Percentiles rank a stretch among this genome's conserved stretches.
These are phyloP conservation scores for Leucophenga varia DNA, from an alignment of 1,140 invertebrate genomes.

Conservation along the genomic window DNA sequence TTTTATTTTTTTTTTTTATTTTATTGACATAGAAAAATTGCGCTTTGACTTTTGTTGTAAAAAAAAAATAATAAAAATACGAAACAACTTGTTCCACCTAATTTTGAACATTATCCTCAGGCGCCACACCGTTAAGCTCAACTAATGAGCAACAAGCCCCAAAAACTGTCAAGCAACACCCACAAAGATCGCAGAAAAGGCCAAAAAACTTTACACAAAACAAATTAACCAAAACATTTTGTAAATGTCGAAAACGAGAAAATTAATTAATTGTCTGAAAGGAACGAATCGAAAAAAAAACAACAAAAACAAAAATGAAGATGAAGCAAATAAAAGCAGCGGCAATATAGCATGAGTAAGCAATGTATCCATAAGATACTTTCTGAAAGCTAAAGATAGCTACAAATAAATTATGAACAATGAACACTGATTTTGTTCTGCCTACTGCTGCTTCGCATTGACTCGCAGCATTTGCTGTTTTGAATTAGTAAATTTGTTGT, in stretches of 20 bases:
- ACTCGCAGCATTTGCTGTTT: conserved; percentile 5
- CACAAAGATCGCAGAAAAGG: conserved; percentile 19
- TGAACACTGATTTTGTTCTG: neutral
- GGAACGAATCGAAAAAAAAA: conserved; percentile 17
- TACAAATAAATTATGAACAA: conserved; percentile 30
- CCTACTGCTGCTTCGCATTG: too few relatives aligned
- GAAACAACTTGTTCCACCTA: too few relatives aligned
- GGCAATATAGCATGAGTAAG: neutral
- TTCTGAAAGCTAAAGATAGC: conserved; percentile 38
- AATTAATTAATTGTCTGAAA: conserved; percentile 44
- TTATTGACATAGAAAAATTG: too few relatives aligned
- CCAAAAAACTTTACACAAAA: conserved; percentile 23
- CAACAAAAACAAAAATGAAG: conserved; percentile 10
- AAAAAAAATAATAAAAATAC: too few relatives aligned
- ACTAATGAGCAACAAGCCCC: conserved; percentile 48
- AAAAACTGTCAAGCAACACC: conserved; percentile 48
- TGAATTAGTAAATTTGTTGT: neutral
- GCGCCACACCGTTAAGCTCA: conserved; percentile 31
- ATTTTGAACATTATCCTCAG: too few relatives aligned
- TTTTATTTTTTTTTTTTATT: too few relatives aligned
- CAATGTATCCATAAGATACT: conserved; percentile 3
- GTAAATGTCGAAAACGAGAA: conserved; percentile 44
- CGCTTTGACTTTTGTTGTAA: too few relatives aligned
- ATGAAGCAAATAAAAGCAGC: conserved; percentile 1
- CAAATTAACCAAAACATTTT: conserved; percentile 53